These are phyloP conservation scores for Macrochelys suwanniensis DNA, from an alignment of 2,797 vertebrate genomes.

Conservation along the genomic window DNA sequence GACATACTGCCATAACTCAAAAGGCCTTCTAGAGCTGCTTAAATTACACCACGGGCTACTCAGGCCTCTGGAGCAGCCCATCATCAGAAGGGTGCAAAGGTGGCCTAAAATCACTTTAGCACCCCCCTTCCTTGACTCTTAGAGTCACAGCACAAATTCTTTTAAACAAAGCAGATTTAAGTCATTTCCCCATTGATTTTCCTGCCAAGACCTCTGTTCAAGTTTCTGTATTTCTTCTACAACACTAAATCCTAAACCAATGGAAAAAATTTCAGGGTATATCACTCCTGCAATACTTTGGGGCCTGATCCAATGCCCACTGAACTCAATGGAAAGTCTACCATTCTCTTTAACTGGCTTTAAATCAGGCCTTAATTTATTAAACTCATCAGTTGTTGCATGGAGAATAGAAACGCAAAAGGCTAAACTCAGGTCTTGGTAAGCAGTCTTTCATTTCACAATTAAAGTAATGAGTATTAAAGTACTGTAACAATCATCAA, in stretches of 20 bases:
- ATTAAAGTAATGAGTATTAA: background rate
- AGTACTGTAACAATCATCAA: background rate
- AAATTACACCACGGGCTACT: background rate
- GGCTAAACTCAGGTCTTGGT: background rate
- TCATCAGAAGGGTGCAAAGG: background rate
- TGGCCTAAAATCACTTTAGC: background rate
- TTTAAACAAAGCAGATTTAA: background rate
- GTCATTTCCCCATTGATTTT: background rate
- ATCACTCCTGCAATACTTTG: background rate
- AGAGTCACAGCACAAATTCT: background rate
- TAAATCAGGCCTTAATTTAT: background rate
- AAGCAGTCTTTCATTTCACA: background rate
- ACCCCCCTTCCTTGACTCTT: background rate
- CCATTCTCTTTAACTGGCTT: background rate
- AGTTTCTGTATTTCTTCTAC: background rate
- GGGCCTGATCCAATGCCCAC: background rate
- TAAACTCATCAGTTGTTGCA: background rate
- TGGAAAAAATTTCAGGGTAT: background rate
- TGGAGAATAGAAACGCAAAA: background rate
- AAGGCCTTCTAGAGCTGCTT: background rate
- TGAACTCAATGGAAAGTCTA: background rate
- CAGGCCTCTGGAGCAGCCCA: background rate
- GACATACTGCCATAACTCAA: background rate
- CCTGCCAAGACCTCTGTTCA: background rate
- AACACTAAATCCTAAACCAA: background rate